Evolutionary conservation across 2,113 vertebrate genomes (phyloP), one percentile per base, ranked within the genome.

Genomic region (Actenoides lindsayi): DNA sequence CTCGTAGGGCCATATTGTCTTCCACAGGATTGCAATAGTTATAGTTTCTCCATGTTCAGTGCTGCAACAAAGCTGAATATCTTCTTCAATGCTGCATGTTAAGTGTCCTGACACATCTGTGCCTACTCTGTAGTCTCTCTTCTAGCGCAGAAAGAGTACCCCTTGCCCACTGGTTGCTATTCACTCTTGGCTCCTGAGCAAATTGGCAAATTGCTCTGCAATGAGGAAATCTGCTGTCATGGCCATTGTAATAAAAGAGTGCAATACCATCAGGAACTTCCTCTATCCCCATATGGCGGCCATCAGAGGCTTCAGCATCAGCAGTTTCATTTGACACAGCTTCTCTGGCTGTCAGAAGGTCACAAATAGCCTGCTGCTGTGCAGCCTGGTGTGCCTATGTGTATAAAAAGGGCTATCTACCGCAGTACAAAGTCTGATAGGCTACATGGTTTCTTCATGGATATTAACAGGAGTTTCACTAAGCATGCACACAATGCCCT

Each of bases 241-340:
- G 70, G 77, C 63, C 89, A 76, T 17, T 69, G 81, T 16, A 96
- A 95, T 90, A 92, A 97, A 96, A 96, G 65, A 57, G 35, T 79
- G 62, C 3, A 33, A 87, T 84, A 89, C 77, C 91, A 89, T 79
- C 78, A 89, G 89, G 48, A 96, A 94, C 93, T 96, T 97, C 95
- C 93, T 95, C 74, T 96, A n/a, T 71, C 44, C 81, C 90, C 95
- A 94, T 96, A 93, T 96, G 96, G 94, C 64, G 74, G 57, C 95
- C 95, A 96, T 89, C 87, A 96, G 94, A 93, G 88, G 37, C n/a
- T 90, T 75, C 35, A 5, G 68, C 83, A 93, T 74, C 73, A 94
- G 83, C 42, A 69, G 13, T 87, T 96, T 91, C 83, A 85, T 91
- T 79, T 95, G 65, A 76, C 93, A 53, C 65, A 85, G 63, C 39